These are phyloP conservation scores for Microtus montanus DNA, from an alignment of 2,113 vertebrate genomes.

Conservation along the genomic window DNA sequence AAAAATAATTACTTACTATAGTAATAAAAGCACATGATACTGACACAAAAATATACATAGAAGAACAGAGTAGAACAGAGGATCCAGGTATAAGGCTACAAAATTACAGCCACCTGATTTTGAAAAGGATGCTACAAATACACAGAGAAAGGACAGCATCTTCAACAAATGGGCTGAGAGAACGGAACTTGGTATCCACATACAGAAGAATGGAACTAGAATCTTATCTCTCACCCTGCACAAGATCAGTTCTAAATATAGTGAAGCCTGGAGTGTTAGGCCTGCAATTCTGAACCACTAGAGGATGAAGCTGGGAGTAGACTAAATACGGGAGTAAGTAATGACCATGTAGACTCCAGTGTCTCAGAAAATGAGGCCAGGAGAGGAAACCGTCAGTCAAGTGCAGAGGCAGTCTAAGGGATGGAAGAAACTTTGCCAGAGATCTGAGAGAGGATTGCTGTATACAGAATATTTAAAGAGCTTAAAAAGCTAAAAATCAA, in stretches of 20 bases:
- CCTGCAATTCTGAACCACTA: background rate
- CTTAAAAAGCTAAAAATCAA: background rate
- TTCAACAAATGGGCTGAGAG: background rate
- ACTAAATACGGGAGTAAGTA: background rate
- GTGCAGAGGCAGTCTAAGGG: background rate
- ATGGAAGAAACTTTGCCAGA: background rate
- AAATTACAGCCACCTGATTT: background rate
- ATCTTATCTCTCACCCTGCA: background rate
- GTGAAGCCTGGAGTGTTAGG: too few relatives aligned
- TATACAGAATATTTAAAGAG: background rate
- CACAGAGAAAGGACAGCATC: background rate
- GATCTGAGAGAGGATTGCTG: background rate
- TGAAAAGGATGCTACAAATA: background rate
- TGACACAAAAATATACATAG: background rate
- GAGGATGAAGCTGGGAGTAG: too few relatives aligned
- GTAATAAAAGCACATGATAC: background rate
- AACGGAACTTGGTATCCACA: background rate
- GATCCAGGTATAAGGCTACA: background rate
- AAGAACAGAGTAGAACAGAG: background rate
- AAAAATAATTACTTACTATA: background rate
- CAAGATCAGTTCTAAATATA: background rate
- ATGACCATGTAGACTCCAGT: background rate
- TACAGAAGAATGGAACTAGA: background rate
- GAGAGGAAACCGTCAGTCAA: background rate
- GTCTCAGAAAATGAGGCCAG: background rate